phyloP scores from a whole-genome alignment of 2,113 vertebrate genomes.

The Lophotis ruficrista region DNA sequence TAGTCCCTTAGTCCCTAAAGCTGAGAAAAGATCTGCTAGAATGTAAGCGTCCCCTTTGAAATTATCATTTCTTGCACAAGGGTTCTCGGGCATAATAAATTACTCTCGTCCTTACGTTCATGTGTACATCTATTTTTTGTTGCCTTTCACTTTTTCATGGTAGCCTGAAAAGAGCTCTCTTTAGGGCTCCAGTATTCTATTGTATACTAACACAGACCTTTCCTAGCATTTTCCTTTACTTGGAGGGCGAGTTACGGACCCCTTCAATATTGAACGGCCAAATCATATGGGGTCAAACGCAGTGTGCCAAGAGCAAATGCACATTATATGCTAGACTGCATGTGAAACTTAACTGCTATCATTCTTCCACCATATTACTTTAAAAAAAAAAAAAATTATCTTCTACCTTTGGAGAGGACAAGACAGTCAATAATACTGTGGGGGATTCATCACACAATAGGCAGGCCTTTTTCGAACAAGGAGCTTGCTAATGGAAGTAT shows the following conservation, averaged over 20 bases:
- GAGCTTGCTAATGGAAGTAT: constrained; percentile 2
- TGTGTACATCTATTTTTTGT: background rate
- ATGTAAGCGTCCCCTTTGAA: background rate
- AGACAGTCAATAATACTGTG: constrained; percentile 14
- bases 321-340: background rate
- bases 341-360: background rate
- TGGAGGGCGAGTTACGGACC: background rate
- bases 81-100: constrained; percentile 43
- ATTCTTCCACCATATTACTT: background rate
- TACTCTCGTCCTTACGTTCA: background rate
- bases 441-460: constrained; percentile 23
- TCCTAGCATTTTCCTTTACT: background rate
- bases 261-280: background rate
- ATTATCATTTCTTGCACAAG: background rate
- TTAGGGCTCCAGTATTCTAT: background rate
- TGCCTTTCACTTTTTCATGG: constrained; percentile 5
- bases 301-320: background rate
- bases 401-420: constrained; percentile 8
- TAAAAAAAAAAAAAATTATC: background rate
- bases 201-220: background rate
- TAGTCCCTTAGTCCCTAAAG: constrained; percentile 37
- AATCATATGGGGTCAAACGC: background rate
- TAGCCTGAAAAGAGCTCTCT: background rate
- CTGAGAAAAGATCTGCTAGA: constrained; percentile 21
- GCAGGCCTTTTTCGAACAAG: background rate